A percentile compares a stretch with the other conserved stretches of the same genome.
phyloP scores from a whole-genome alignment of 2,113 vertebrate genomes.

The Hypanus sabinus region DNA sequence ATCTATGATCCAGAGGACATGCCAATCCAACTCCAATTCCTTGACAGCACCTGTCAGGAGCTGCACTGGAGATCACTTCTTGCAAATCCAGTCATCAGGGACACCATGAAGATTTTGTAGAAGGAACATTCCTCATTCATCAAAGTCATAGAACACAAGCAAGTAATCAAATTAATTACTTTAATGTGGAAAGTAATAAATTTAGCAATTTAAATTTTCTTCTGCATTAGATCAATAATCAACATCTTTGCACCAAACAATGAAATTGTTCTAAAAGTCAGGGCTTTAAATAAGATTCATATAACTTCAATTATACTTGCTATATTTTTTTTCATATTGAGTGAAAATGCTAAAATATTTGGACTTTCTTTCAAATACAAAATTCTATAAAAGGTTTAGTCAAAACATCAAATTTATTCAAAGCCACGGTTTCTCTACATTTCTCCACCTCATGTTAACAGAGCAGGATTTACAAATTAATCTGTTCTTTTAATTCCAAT shows the following conservation, averaged over 20 bases:
- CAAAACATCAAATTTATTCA: not conserved
- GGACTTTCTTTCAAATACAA: not conserved
- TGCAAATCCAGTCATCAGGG: too few relatives aligned
- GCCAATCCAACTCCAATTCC: too few relatives aligned
- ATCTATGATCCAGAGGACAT: too few relatives aligned
- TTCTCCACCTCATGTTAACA: not conserved
- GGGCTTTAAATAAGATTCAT: too few relatives aligned
- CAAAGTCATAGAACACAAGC: not conserved
- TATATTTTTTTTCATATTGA: too few relatives aligned
- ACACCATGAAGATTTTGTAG: too few relatives aligned
- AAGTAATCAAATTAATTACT: not conserved
- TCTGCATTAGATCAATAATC: not conserved
- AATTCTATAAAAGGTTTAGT: not conserved
- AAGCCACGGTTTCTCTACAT: not conserved
- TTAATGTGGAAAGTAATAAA: not conserved
- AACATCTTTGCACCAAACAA: not conserved
- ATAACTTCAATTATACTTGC: too few relatives aligned
- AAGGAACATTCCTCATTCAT: too few relatives aligned
- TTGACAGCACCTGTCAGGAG: too few relatives aligned
- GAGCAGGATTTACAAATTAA: not conserved
- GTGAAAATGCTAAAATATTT: not conserved
- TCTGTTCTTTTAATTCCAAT: not conserved
- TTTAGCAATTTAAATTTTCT: not conserved
- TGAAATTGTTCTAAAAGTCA: not conserved
- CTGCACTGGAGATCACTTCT: too few relatives aligned